These are phyloP conservation scores for Labroides dimidiatus DNA, from an alignment of 2,797 vertebrate genomes.

Conservation along the genomic window DNA sequence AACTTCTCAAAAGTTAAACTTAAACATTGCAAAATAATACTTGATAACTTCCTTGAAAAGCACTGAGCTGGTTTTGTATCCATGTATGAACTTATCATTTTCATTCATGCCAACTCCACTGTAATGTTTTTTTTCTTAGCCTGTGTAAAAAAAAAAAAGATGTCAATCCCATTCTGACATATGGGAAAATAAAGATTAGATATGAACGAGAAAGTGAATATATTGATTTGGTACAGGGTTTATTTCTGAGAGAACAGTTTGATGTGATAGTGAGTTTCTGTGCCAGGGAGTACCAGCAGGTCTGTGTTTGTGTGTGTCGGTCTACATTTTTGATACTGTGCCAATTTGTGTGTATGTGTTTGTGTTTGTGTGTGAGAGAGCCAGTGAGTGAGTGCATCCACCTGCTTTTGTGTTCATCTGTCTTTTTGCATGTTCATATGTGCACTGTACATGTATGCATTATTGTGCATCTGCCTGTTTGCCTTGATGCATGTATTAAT, in stretches of 20 bases:
- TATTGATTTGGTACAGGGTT: constrained; percentile 63
- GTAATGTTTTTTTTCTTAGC: constrained; percentile 43
- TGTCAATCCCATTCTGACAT: constrained; percentile 58
- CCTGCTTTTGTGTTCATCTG: constrained; percentile 64
- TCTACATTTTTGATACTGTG: constrained; percentile 66
- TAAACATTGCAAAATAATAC: neutral
- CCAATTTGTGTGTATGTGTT: constrained; percentile 63
- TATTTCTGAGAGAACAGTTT: constrained; percentile 65
- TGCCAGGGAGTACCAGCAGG: constrained; percentile 69
- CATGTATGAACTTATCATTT: constrained; percentile 44
- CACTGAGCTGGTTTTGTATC: neutral
- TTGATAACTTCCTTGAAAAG: neutral
- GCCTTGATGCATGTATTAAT: constrained; percentile 58
- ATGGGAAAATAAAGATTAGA: constrained; percentile 70
- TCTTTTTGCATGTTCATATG: constrained; percentile 56
- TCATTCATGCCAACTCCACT: constrained; percentile 52
- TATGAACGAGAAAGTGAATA: constrained; percentile 57
- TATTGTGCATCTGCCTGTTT: constrained; percentile 55
- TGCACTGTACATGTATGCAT: constrained; percentile 57
- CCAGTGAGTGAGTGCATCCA: constrained; percentile 57
- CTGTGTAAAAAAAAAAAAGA: constrained; percentile 67
- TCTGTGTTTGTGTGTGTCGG: constrained; percentile 61
- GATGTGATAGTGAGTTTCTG: constrained; percentile 55
- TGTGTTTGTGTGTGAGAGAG: constrained; percentile 39
- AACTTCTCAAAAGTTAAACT: neutral